Evolutionary conservation across 1,140 invertebrate genomes (phyloP).

Genomic region (Cydia amplana): DNA sequence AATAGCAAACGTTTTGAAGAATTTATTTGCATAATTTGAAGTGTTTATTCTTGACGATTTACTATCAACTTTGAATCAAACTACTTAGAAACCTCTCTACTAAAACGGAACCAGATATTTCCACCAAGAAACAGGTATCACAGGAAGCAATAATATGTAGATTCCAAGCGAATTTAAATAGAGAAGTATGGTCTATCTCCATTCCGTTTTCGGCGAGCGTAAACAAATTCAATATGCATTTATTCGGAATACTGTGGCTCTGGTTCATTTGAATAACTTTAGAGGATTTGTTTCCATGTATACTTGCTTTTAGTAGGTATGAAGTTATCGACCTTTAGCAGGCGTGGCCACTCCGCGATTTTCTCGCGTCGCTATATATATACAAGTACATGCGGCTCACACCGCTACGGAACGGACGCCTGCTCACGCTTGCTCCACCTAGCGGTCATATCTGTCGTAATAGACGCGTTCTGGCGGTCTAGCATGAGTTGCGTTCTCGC

Average conservation of each 20-base stretch:
- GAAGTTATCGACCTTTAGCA: constrained; percentile 35
- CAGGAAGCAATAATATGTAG: constrained; percentile 55
- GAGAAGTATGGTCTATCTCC: constrained; percentile 52
- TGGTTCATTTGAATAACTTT: constrained; percentile 67
- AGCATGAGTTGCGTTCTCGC: no score
- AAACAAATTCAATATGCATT: constrained; percentile 73
- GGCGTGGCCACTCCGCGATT: no score
- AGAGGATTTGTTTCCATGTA: constrained; percentile 53
- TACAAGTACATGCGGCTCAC: no score
- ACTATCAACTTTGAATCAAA: neutral
- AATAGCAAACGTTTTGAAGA: no score
- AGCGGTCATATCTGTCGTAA: no score
- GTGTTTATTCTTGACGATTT: no score
- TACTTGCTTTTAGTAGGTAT: constrained; percentile 34
- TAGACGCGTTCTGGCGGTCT: no score
- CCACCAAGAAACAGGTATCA: constrained; percentile 36
- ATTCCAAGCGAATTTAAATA: constrained; percentile 59
- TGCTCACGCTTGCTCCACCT: no score
- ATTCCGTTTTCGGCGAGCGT: constrained; percentile 58
- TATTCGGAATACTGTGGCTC: constrained; percentile 59
- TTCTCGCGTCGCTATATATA: no score
- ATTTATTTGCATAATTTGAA: no score
- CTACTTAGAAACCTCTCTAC: neutral
- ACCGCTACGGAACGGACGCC: no score
- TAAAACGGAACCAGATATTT: constrained; percentile 30